These are phyloP conservation scores for Mesoligia furuncula DNA, from an alignment of 2,888 invertebrate genomes.

Conservation along the genomic window DNA sequence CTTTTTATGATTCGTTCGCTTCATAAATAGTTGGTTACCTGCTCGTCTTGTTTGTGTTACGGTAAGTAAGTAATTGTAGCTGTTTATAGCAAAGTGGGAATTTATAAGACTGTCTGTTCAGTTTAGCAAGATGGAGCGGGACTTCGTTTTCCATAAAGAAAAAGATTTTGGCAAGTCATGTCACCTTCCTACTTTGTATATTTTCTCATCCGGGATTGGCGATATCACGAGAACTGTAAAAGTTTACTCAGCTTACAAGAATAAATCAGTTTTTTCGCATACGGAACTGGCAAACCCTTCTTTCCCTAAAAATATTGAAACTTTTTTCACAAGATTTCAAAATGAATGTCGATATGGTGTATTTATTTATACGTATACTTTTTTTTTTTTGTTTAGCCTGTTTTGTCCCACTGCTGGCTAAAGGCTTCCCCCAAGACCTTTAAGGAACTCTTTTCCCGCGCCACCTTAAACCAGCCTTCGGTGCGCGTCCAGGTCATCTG, in stretches of 20 bases:
- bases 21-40: slow-evolving; percentile 57
- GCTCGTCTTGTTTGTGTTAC: slow-evolving; percentile 39
- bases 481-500: no score
- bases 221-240: neutral
- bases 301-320: neutral
- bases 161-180: neutral
- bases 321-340: neutral
- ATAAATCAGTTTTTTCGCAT: neutral
- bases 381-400: no score
- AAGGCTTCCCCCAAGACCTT: no score
- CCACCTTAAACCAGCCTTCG: no score
- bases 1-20: slow-evolving; percentile 60
- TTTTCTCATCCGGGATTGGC: neutral
- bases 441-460: no score
- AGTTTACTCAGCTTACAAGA: neutral
- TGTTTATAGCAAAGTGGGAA: slow-evolving; percentile 1
- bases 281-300: neutral
- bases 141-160: neutral
- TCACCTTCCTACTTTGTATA: neutral
- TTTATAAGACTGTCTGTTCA: slow-evolving; percentile 4
- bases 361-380: no score
- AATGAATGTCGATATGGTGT: no score
- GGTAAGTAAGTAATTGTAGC: slow-evolving; percentile 21
- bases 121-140: slow-evolving; percentile 5
- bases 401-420: no score